Base-by-base conservation (phyloP, 37 sponge, comb jelly and placozoan genomes). In the Spongilla lacustris region DNA sequence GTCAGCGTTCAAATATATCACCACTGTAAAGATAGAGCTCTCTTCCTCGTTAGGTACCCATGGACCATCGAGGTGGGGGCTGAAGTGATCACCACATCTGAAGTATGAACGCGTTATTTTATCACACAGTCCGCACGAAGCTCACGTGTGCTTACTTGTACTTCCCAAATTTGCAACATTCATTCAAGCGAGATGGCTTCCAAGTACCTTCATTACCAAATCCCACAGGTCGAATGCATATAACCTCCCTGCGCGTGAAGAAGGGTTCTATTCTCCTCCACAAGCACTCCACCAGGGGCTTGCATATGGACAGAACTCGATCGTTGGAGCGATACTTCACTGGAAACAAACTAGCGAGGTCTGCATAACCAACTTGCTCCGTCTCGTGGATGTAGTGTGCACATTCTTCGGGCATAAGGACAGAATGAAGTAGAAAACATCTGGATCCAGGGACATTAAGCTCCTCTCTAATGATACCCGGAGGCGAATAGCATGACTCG, bases 161-260 rank as follows among this genome's bases (percentile, higher is more conserved):
- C 67, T 78, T 85, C 25, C 77, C 78, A 69, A 85, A 77, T 71
- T 85, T 85, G 78, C 77, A 77, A 28, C 86, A 85, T 46, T 85
- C 86, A 23, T 85, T 85, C 19, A 85, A 72, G 34, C 86, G 77
- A 66, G 79, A 78, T 0, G 86, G 86, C 36, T 49, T 85, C 86
- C 86, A 85, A 8, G 86, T 85, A 41, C 86, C 86, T 36, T 85
- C 79, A 69, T 85, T 85, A n/a, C 86, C 86, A 66, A 85, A 85
- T 22, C 86, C 86, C 25, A 85, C 50, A 22, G 86, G 86, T n/a
- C 86, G 68, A 11, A 85, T 46, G 11, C 86, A 58, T 37, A 85
- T 78, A 22, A 85, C 86, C 77, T 85, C 86, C 6, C 67, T 76
- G 3, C 86, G 77, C 23, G 86, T 78, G 0, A 85, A 46, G 27